These are phyloP conservation scores for Apostichopus leukothele DNA, from an alignment of 53 echinoderm and acorn worm genomes.

Conservation along the genomic window DNA sequence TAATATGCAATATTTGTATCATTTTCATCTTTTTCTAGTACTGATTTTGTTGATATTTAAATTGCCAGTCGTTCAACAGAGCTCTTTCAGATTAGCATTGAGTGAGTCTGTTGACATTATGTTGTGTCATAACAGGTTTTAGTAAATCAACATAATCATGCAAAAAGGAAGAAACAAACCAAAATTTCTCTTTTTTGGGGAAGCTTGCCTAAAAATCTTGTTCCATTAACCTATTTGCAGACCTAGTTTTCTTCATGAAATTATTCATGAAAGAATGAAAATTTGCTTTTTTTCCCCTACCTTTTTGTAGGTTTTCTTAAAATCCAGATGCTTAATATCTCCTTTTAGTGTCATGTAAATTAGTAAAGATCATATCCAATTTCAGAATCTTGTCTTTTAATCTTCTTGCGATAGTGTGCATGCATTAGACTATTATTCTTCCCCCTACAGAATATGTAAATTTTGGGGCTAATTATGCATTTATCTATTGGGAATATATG, in stretches of 20 bases:
- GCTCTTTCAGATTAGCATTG: no score
- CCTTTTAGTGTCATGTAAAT: neutral
- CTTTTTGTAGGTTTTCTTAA: neutral
- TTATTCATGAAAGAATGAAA: neutral
- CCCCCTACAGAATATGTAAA: neutral
- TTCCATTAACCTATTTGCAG: neutral
- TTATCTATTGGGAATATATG: neutral
- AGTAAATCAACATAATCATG: no score
- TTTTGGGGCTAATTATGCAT: constrained; percentile 29
- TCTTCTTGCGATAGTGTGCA: neutral
- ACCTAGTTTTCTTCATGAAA: neutral
- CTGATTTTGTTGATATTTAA: no score
- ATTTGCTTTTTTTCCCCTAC: neutral
- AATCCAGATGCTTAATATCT: neutral
- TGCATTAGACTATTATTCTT: neutral
- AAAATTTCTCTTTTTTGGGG: no score
- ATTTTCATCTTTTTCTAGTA: no score
- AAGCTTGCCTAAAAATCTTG: neutral
- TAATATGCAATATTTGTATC: no score
- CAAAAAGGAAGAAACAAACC: no score
- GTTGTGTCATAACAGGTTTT: no score
- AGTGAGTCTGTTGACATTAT: no score
- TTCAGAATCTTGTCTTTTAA: neutral
- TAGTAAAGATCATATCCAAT: neutral
- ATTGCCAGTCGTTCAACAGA: no score